phyloP scores from a whole-genome alignment of 2,888 invertebrate species.

The Plagodis pulveraria region DNA sequence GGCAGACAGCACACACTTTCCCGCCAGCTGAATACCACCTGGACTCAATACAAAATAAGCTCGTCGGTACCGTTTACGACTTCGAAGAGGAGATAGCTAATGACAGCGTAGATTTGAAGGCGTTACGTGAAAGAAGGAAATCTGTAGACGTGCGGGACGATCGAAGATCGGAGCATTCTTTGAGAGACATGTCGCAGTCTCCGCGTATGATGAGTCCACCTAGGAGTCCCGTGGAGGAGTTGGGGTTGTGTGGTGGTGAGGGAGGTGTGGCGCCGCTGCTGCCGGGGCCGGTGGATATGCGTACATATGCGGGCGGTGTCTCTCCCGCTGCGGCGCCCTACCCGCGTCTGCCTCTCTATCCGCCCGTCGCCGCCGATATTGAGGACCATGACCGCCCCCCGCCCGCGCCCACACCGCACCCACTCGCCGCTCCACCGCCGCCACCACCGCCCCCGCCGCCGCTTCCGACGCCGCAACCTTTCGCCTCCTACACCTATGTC shows the following conservation, averaged over 20 bases:
- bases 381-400: slow-evolving; percentile 87
- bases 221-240: slow-evolving; percentile 43
- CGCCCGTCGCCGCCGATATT: slow-evolving; percentile 84
- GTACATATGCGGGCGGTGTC: slow-evolving; percentile 90
- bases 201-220: slow-evolving; percentile 84
- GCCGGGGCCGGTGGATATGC: slow-evolving; percentile 95
- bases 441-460: slow-evolving; percentile 49
- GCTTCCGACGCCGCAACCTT: slow-evolving; percentile 41
- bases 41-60: slow-evolving; percentile 91
- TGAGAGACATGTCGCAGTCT: slow-evolving; percentile 84
- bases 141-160: slow-evolving; percentile 89
- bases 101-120: slow-evolving; percentile 90
- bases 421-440: neutral
- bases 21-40: slow-evolving; percentile 76
- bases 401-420: slow-evolving; percentile 39
- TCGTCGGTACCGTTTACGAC: slow-evolving; percentile 95
- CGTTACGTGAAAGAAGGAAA: slow-evolving; percentile 91
- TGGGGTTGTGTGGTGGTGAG: no score
- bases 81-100: slow-evolving; percentile 93
- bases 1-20: slow-evolving; percentile 56
- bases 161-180: slow-evolving; percentile 82
- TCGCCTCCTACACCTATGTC: slow-evolving; percentile 51
- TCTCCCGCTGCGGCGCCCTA: slow-evolving; percentile 58
- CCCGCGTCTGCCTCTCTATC: slow-evolving; percentile 87
- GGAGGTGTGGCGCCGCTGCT: slow-evolving; percentile 70